Percentiles rank a stretch among this genome's conserved stretches.
Conservation (phyloP, 2,888 invertebrate species). For the Anorthoa munda region DNA sequence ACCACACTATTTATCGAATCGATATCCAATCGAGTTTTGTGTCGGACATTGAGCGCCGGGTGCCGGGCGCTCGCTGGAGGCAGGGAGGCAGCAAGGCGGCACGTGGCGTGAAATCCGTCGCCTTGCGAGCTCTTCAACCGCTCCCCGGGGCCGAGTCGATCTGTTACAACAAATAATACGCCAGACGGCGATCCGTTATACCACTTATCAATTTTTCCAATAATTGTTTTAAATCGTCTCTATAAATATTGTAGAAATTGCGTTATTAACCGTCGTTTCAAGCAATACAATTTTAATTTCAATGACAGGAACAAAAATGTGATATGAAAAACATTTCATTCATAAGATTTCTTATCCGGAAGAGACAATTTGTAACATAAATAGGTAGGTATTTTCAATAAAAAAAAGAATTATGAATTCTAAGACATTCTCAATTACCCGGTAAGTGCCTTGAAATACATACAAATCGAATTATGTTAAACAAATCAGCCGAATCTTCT, state of each 20-base stretch:
- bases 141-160: slow-evolving; percentile 68
- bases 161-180: slow-evolving; percentile 72
- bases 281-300: neutral
- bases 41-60: slow-evolving; percentile 40
- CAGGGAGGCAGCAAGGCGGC: slow-evolving; percentile 39
- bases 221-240: slow-evolving; percentile 64
- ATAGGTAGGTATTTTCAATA: neutral
- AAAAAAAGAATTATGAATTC: slow-evolving; percentile 22
- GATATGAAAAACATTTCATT: too few relatives aligned
- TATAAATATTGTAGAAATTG: slow-evolving; percentile 52
- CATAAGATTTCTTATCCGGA: neutral
- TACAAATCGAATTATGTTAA: slow-evolving; percentile 37
- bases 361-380: neutral
- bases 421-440: slow-evolving; percentile 37
- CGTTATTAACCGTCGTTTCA: slow-evolving; percentile 22
- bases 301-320: neutral
- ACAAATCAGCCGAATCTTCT: slow-evolving; percentile 30
- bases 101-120: slow-evolving; percentile 62
- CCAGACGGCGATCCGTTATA: slow-evolving; percentile 68
- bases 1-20: slow-evolving; percentile 59
- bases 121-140: slow-evolving; percentile 56
- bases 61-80: slow-evolving; percentile 25
- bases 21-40: slow-evolving; percentile 62
- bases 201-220: slow-evolving; percentile 69
- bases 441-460: slow-evolving; percentile 27